Evolutionary conservation across 1,140 invertebrate genomes (phyloP).

Genomic region (Dendrolimus punctatus): DNA sequence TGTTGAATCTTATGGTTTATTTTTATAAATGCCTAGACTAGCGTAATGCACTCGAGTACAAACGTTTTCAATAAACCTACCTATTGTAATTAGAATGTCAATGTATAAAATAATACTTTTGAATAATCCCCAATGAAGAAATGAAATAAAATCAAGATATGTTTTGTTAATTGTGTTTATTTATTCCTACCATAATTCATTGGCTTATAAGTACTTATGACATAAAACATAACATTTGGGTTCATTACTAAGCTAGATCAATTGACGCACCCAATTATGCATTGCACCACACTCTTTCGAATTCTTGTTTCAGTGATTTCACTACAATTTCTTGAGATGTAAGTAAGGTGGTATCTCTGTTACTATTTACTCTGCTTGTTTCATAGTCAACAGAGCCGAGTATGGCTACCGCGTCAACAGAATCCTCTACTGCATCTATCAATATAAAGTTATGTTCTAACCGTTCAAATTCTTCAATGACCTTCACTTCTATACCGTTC

Average conservation of each 20-base stretch:
- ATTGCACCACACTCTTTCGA: conserved; percentile 46
- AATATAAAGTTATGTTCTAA: conserved; percentile 49
- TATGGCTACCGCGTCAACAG: conserved; percentile 30
- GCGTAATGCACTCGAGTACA: conserved; percentile 54
- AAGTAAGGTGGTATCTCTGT: conserved; percentile 34
- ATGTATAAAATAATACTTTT: conserved; percentile 25
- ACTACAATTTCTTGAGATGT: conserved; percentile 36
- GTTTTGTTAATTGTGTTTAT: conserved; percentile 41
- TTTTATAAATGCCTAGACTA: conserved; percentile 17
- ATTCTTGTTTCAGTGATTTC: conserved; percentile 33
- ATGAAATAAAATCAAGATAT: conserved; percentile 45
- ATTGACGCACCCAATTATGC: background rate
- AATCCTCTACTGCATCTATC: conserved; percentile 28
- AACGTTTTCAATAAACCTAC: conserved; percentile 33
- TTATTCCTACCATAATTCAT: conserved; percentile 3
- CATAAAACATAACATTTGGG: no score
- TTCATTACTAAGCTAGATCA: no score
- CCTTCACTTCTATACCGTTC: conserved; percentile 37
- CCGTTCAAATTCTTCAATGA: conserved; percentile 24
- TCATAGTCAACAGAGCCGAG: conserved; percentile 45
- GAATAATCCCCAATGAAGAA: conserved; percentile 19
- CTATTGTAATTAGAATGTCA: conserved; percentile 17
- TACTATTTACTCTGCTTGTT: conserved; percentile 28
- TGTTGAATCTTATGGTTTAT: conserved; percentile 11
- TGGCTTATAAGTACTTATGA: background rate